Conservation (phyloP, 2,888 invertebrate genomes). For the Himalopsyche japonica region DNA sequence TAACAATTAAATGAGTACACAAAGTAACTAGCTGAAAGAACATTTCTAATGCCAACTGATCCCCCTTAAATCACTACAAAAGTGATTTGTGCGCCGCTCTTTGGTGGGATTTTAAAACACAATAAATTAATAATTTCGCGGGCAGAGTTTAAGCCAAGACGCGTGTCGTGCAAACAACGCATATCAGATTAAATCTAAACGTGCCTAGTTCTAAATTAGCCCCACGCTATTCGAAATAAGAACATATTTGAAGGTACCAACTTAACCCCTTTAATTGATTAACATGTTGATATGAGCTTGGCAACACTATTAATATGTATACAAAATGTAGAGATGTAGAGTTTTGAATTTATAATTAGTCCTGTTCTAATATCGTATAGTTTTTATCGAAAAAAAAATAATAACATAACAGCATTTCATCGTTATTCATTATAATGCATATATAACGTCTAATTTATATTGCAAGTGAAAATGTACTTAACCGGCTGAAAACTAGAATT, state of each 20-base stretch:
- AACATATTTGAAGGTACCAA: not conserved
- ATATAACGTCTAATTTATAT: no score
- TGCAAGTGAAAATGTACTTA: no score
- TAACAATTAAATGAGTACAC: no score
- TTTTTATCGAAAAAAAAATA: no score
- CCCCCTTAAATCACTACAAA: not conserved
- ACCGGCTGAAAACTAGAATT: no score
- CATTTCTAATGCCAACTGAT: not conserved
- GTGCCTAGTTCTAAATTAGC: slow-evolving; percentile 22
- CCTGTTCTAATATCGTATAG: no score
- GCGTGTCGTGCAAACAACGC: slow-evolving; percentile 24
- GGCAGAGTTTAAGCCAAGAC: slow-evolving; percentile 28
- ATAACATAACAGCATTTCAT: no score
- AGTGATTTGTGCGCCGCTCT: slow-evolving; percentile 1
- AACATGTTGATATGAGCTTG: not conserved
- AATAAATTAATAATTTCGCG: slow-evolving; percentile 23
- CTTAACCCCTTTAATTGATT: not conserved
- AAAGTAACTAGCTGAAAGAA: not conserved
- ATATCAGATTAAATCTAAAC: slow-evolving; percentile 18
- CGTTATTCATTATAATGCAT: no score
- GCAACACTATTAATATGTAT: not conserved
- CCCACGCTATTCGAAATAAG: slow-evolving; percentile 25
- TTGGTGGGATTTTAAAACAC: slow-evolving; percentile 19
- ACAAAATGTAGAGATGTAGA: no score
- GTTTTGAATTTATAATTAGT: no score